phyloP scores from a whole-genome alignment of 2,888 invertebrate species.

The Carterocephalus palaemon region DNA sequence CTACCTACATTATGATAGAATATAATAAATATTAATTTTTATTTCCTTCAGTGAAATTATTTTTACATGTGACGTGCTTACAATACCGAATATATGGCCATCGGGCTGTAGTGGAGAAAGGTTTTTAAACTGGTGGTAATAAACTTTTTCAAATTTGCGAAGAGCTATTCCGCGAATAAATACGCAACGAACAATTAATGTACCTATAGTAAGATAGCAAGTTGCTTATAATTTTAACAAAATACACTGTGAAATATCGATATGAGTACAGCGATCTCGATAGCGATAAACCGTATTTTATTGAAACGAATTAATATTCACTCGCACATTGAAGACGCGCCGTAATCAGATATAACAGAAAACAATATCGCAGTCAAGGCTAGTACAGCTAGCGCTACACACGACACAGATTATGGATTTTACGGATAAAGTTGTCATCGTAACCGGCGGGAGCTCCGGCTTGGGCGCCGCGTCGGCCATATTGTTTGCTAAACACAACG shows the following conservation, averaged over 20 bases:
- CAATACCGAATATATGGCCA: no score
- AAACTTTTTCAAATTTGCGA: no score
- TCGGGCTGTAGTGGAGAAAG: no score
- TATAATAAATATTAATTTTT: no score
- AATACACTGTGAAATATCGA: background rate
- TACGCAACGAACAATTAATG: no score
- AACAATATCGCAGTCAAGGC: background rate
- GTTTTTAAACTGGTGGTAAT: no score
- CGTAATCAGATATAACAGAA: slow-evolving; percentile 2
- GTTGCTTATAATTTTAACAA: slow-evolving; percentile 1
- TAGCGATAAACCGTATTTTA: slow-evolving; percentile 1
- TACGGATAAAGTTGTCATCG: slow-evolving; percentile 49
- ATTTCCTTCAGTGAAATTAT: no score
- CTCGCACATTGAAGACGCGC: background rate
- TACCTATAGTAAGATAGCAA: no score
- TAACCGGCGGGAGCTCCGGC: slow-evolving; percentile 58
- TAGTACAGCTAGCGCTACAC: background rate
- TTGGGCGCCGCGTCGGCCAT: slow-evolving; percentile 56
- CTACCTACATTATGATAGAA: no score
- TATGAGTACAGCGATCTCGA: slow-evolving; percentile 7
- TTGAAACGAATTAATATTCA: slow-evolving; percentile 1
- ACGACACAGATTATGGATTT: slow-evolving; percentile 39
- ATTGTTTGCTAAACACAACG: slow-evolving; percentile 49
- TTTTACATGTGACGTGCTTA: no score
- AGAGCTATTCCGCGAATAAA: no score